Evolutionary conservation across 1,140 invertebrate genomes (phyloP).

Genomic region (Drosophila varians): DNA sequence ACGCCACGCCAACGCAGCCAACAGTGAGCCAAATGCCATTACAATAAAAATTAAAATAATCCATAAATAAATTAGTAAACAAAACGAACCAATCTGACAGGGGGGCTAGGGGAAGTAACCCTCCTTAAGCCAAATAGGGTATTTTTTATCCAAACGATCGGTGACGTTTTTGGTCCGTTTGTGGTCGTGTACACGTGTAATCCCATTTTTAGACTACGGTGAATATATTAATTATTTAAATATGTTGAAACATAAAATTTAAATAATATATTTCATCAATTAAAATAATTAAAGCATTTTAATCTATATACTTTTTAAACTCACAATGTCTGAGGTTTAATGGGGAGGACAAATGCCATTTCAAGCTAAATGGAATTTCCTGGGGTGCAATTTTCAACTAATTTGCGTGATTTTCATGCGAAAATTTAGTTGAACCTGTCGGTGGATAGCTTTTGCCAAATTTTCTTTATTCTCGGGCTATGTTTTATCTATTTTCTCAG

Average conservation of each 20-base stretch:
- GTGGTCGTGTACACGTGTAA: slow-evolving; percentile 53
- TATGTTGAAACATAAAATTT: too few species aligned
- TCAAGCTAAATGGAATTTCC: slow-evolving; percentile 45
- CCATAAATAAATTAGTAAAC: slow-evolving; percentile 73
- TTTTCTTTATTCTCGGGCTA: slow-evolving; percentile 32
- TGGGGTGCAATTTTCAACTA: slow-evolving; percentile 55
- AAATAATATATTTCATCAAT: not conserved
- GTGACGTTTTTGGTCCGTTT: slow-evolving; percentile 32
- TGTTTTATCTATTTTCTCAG: slow-evolving; percentile 60
- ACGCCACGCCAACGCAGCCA: slow-evolving; percentile 43
- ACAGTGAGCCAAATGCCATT: slow-evolving; percentile 62
- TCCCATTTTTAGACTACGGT: slow-evolving; percentile 38
- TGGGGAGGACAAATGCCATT: slow-evolving; percentile 46
- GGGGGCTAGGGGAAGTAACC: not conserved
- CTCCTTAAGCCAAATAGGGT: slow-evolving; percentile 24
- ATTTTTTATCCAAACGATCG: slow-evolving; percentile 9
- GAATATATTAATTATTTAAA: slow-evolving; percentile 20
- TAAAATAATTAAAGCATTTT: not conserved
- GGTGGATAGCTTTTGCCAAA: slow-evolving; percentile 39
- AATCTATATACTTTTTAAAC: slow-evolving; percentile 2
- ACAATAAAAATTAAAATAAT: slow-evolving; percentile 71
- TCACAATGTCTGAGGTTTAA: slow-evolving; percentile 27
- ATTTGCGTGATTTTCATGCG: slow-evolving; percentile 52
- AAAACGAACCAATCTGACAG: slow-evolving; percentile 43
- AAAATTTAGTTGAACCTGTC: slow-evolving; percentile 54